Evolutionary conservation across 1,140 invertebrate genomes (phyloP).

Genomic region (Scylla paramamosain): DNA sequence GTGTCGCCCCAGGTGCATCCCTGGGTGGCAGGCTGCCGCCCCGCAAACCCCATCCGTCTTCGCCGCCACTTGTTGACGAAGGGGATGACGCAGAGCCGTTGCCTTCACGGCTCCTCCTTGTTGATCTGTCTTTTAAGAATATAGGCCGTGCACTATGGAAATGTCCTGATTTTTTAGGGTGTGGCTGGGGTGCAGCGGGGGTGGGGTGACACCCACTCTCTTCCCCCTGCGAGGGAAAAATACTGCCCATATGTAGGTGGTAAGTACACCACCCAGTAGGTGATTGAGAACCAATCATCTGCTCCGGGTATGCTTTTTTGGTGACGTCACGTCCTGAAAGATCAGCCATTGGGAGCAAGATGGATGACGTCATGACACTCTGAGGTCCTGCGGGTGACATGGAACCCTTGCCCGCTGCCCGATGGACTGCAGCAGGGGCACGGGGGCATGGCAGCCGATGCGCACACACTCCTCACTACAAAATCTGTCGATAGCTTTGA

Average conservation of each 20-base stretch:
- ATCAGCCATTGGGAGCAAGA: not conserved
- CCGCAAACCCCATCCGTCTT: not conserved
- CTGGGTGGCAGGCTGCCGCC: not conserved
- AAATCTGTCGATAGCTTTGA: not conserved
- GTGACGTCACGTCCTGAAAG: slow-evolving; percentile 28
- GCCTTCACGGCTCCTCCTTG: not conserved
- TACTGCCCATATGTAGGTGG: slow-evolving; percentile 28
- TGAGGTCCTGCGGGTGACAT: not conserved
- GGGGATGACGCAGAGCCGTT: not conserved
- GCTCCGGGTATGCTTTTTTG: not conserved
- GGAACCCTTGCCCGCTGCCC: not conserved
- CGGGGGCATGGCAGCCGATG: not conserved
- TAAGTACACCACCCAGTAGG: not conserved
- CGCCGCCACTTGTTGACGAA: slow-evolving; percentile 17
- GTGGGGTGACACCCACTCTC: not conserved
- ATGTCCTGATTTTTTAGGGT: not conserved
- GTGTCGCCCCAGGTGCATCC: not conserved
- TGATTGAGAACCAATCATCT: slow-evolving; percentile 24
- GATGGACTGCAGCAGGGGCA: not conserved
- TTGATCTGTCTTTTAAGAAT: not conserved
- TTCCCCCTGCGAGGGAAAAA: not conserved
- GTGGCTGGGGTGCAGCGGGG: too few relatives aligned
- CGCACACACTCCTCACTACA: not conserved
- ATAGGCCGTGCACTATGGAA: not conserved
- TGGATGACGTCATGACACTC: slow-evolving; percentile 33